Evolutionary conservation across 2,113 vertebrate genomes (phyloP).

Genomic region (Calyptomena viridis): DNA sequence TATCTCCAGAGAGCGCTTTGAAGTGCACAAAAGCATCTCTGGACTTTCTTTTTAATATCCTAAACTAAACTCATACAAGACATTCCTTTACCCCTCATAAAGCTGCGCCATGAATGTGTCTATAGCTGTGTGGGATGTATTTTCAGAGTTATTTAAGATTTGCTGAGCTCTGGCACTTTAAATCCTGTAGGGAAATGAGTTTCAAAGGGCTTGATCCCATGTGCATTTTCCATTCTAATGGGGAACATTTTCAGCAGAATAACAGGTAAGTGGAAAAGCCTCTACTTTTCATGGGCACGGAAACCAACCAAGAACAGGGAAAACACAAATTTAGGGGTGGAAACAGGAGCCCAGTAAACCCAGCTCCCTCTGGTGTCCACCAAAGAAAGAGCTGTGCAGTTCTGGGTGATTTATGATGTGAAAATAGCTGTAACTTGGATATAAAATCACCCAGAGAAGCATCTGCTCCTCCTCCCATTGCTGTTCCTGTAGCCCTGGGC

Average conservation of each 20-base stretch:
- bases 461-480: neutral
- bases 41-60: conserved; percentile 66
- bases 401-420: neutral
- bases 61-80: conserved; percentile 35
- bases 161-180: conserved; percentile 39
- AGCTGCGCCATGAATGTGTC: neutral
- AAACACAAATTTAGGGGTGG: neutral
- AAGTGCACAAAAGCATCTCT: conserved; percentile 56
- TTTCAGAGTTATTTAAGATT: conserved; percentile 40
- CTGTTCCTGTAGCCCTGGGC: neutral
- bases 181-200: conserved; percentile 53
- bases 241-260: neutral
- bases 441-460: neutral
- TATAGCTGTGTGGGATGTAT: neutral
- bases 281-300: neutral
- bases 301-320: neutral
- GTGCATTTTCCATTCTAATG: neutral
- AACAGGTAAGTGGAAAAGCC: neutral
- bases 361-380: conserved; percentile 10
- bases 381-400: neutral
- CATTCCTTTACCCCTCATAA: conserved; percentile 33
- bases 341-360: neutral
- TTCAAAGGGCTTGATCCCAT: conserved; percentile 51
- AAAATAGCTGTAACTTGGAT: neutral
- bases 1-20: conserved; percentile 50